Evolutionary conservation across 2,113 vertebrate species (phyloP), one percentile per base, ranked within the genome.

Genomic region (Macrotis lagotis): DNA sequence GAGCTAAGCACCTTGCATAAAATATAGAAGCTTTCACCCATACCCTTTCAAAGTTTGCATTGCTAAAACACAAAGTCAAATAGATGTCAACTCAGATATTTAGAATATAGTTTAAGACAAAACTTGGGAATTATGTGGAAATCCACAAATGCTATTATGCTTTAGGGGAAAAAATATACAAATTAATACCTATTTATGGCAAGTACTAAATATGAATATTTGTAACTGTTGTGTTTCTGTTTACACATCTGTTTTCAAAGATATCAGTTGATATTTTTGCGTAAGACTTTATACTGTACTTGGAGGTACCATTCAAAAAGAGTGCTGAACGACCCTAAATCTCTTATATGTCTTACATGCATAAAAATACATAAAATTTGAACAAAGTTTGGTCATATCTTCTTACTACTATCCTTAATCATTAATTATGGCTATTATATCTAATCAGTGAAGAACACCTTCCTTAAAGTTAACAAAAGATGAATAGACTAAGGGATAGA

Each of bases 51-150:
- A 55, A 94, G 97, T 97, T 97, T 97, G 92, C 94, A 97, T 83
- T 95, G 92, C 37, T 93, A 94, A 96, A 96, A 97, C 91, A 95
- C 89, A 94, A 96, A 96, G 91, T 90, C 95, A 97, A 97, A 97
- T 53, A 97, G 91, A 97, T 90, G 12, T 53, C 53, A 14, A 16
- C 88, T 88, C 90, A 28, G 49, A 28, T 48, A 66, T 94, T 95
- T 96, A 94, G 96, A 97, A 92, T 93, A 93, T 53, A 90, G 44
- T 88, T 95, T 92, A 94, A 96, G 16, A 92, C 90, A 91, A 93
- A 92, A 92, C 55, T 50, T 74, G 48, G 53, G 16, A 74, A 93
- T 94, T 94, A 25, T 91, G 55, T 88, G 89, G n/a, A 95, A 96
- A 95, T 90, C 66, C 91, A 95, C 93, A 91, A 37, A 37, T 89